Evolutionary conservation across 2,888 invertebrate genomes (phyloP).

Genomic region (Cremastinae sp.): DNA sequence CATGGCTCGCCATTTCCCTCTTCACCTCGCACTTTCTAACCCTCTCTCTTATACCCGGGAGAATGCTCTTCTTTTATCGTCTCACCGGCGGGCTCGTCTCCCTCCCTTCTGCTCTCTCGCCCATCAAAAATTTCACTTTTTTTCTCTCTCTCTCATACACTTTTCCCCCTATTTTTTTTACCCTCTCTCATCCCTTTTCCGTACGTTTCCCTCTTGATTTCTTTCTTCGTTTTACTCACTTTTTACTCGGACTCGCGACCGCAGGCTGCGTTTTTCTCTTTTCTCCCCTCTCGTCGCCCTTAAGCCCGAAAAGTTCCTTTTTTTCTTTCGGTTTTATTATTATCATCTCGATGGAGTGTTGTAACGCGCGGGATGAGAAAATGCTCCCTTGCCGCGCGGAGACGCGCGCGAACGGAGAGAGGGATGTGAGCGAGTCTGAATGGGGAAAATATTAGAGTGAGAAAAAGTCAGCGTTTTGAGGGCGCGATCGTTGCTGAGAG

Average conservation of each 20-base stretch:
- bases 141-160: conserved; percentile 9
- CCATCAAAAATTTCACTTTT: neutral
- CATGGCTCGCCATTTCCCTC: conserved; percentile 15
- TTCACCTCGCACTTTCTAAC: conserved; percentile 28
- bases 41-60: conserved; percentile 1
- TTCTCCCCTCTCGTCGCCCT: conserved; percentile 11
- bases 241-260: too few species aligned
- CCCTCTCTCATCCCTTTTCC: neutral
- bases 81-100: conserved; percentile 4
- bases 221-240: too few species aligned
- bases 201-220: neutral
- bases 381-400: conserved; percentile 23
- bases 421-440: conserved; percentile 25
- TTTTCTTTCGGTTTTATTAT: conserved; percentile 53
- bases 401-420: conserved; percentile 5
- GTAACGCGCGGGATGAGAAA: conserved; percentile 20
- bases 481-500: conserved; percentile 47
- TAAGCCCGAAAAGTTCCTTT: conserved; percentile 31
- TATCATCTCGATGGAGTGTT: conserved; percentile 45
- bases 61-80: conserved; percentile 31
- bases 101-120: conserved; percentile 16
- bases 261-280: neutral
- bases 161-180: neutral
- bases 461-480: conserved; percentile 57
- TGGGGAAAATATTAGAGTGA: conserved; percentile 59